Base-by-base conservation (phyloP, 2,113 vertebrate genomes). In the Perca flavescens region DNA sequence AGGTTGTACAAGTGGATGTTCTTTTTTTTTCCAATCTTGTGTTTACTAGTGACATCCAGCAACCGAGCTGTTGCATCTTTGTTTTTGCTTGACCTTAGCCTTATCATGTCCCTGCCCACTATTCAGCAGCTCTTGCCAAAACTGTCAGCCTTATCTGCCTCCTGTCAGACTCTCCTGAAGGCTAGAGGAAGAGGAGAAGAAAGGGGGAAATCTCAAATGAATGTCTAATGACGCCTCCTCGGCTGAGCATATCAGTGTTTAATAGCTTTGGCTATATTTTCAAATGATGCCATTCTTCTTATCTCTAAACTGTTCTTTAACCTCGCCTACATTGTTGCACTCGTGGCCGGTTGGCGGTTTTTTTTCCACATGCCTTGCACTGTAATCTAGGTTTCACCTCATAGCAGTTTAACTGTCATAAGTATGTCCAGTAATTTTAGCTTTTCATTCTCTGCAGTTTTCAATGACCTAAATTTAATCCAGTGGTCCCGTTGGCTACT, bases 131-230 rank as follows among this genome's bases (percentile, higher is more conserved):
- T 73, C 22, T 34, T 77, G 76, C 82, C 85, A 78, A 80, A 88
- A 84, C 83, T 75, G 87, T 90, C 75, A 49, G 22, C 46, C 86
- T 89, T 91, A 92, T 91, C 91, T 81, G 58, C 46, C 69, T 19
- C 17, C 21, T 81, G 74, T 92, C 88, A 86, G 79, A 74, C 80
- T 65, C 82, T 84, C 46, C 49, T 71, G 47, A 73, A 36, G 67
- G 66, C 74, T 68, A 3, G 21, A 82, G 76, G 74, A 74, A 77
- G 21, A 71, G 13, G 28, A 74, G 74, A 62, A 76, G 61, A 75
- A 43, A 34, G 53, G 12, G 12, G 12, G 5, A 64, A 73, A 74
- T 49, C 25, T 25, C 25, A 25, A 25, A n/a, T 3, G 1, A 77
- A 43, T 28, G 61, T 60, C 56, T 57, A 43, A 54, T 46, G 64